Evolutionary conservation across 2,113 vertebrate genomes (phyloP).

Genomic region (Meleagris gallopavo): DNA sequence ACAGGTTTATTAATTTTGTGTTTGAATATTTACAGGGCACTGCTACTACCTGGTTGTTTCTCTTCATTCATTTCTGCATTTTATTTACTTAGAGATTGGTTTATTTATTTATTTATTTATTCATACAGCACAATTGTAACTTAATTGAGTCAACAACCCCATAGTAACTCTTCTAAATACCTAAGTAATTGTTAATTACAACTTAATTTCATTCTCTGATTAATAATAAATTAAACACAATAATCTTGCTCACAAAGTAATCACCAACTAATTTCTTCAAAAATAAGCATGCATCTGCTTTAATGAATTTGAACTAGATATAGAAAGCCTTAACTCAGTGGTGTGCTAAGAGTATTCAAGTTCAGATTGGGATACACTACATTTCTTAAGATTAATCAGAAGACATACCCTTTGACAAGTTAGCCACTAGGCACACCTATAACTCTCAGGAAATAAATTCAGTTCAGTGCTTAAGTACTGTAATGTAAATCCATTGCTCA

Average conservation of each 20-base stretch:
- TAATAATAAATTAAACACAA: not conserved
- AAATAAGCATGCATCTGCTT: not conserved
- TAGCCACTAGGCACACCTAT: not conserved
- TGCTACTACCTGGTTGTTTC: not conserved
- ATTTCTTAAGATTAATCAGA: not conserved
- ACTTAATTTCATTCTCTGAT: not conserved
- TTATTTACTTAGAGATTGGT: not conserved
- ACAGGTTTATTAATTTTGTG: not conserved
- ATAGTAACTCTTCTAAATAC: not conserved
- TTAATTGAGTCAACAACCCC: not conserved
- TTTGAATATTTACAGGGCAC: not conserved
- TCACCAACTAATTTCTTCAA: not conserved
- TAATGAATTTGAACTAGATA: not conserved
- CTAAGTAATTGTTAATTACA: not conserved
- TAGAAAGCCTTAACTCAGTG: not conserved
- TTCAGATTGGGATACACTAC: rapidly evolving
- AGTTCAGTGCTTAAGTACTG: not conserved
- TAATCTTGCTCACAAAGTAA: not conserved
- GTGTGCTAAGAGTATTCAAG: not conserved
- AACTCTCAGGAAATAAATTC: not conserved
- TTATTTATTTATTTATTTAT: not conserved
- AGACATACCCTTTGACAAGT: not conserved
- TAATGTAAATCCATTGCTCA: not conserved
- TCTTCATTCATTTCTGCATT: not conserved
- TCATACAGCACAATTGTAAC: not conserved